Evolutionary conservation across 2,797 vertebrate genomes (phyloP).

Genomic region (Oceanodroma leucorhoa): DNA sequence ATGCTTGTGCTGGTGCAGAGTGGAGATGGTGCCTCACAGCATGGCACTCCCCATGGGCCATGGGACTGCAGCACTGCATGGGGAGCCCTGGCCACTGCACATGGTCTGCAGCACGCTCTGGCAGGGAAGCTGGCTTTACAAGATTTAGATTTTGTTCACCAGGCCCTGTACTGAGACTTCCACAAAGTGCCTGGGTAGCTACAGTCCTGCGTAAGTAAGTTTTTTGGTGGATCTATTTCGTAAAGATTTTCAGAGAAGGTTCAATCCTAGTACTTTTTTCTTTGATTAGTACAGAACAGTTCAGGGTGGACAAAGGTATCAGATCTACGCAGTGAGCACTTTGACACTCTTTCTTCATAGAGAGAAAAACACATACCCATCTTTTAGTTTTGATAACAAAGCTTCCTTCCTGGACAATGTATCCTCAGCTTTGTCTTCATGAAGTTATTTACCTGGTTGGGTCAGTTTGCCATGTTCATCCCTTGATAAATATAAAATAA

Average conservation of each 20-base stretch:
- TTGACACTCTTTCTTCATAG: neutral
- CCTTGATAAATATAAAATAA: neutral
- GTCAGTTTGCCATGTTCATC: neutral
- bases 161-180: neutral
- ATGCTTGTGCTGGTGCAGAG: neutral
- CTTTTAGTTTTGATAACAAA: neutral
- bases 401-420: neutral
- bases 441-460: neutral
- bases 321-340: neutral
- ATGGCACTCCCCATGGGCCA: accelerated
- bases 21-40: neutral
- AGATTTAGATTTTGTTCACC: neutral
- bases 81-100: neutral
- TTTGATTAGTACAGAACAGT: neutral
- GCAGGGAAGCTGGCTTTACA: neutral
- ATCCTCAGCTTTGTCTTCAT: neutral
- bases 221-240: neutral
- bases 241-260: neutral
- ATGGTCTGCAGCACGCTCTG: accelerated
- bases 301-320: neutral
- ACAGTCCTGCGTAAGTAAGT: neutral
- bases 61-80: accelerated
- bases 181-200: neutral
- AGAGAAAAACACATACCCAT: neutral
- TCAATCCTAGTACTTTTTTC: neutral